Evolutionary conservation across 2,888 invertebrate species (phyloP).

Genomic region (Diaphora mendica): DNA sequence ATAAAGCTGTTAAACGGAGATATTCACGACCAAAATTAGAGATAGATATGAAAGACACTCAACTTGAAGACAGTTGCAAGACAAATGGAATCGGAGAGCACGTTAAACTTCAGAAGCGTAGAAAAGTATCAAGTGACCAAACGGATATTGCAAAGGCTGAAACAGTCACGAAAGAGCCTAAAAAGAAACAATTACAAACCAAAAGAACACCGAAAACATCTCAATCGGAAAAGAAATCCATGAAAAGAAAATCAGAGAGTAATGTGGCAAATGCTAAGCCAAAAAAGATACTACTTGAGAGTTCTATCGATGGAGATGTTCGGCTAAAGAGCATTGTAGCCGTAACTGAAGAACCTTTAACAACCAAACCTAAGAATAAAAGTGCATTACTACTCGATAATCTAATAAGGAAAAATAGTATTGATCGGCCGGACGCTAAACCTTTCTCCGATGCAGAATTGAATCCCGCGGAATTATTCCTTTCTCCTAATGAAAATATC

Average conservation of each 20-base stretch:
- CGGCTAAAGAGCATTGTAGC: constrained; percentile 62
- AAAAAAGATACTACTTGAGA: constrained; percentile 70
- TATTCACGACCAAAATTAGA: constrained; percentile 81
- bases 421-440: constrained; percentile 81
- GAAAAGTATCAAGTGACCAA: constrained; percentile 82
- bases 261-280: constrained; percentile 58
- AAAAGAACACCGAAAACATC: constrained; percentile 69
- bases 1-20: constrained; percentile 77
- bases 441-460: constrained; percentile 73
- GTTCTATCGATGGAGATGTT: constrained; percentile 68
- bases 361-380: constrained; percentile 77
- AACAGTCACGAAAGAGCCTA: constrained; percentile 70
- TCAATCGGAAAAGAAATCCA: constrained; percentile 73
- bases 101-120: constrained; percentile 83
- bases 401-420: constrained; percentile 85
- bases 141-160: constrained; percentile 64
- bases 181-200: constrained; percentile 66
- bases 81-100: constrained; percentile 85
- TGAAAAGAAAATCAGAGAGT: constrained; percentile 78
- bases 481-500: constrained; percentile 73
- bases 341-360: constrained; percentile 58
- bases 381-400: constrained; percentile 85
- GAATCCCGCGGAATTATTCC: constrained; percentile 81
- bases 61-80: constrained; percentile 78
- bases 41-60: constrained; percentile 82